phyloP scores from a whole-genome alignment of 2,797 vertebrate species.

The Pempheris klunzingeri region DNA sequence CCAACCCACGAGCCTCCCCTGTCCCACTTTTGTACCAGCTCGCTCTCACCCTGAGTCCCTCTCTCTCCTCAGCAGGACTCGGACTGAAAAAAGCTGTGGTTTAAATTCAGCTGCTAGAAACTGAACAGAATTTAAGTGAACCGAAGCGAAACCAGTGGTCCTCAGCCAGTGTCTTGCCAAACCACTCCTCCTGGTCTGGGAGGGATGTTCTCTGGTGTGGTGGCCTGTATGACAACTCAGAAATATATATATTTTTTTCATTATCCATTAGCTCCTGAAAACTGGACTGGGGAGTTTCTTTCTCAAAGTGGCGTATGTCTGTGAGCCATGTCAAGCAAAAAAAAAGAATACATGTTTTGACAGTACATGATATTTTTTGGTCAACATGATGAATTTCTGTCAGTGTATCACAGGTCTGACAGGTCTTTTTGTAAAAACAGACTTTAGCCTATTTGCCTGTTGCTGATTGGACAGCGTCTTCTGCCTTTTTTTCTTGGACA shows the following conservation, averaged over 20 bases:
- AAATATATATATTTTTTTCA: conserved; percentile 2
- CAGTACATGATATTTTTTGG: conserved; percentile 50
- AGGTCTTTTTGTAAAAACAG: conserved; percentile 55
- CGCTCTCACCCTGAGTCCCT: conserved; percentile 8
- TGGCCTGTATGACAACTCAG: conserved; percentile 32
- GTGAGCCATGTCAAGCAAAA: conserved; percentile 62
- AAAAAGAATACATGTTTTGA: conserved; percentile 43
- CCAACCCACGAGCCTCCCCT: conserved; percentile 27
- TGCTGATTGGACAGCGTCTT: conserved; percentile 69
- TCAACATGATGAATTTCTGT: conserved; percentile 52
- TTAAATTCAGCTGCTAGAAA: conserved; percentile 70
- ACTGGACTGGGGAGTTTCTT: conserved; percentile 16
- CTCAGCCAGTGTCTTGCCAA: conserved; percentile 66
- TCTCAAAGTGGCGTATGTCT: conserved; percentile 48
- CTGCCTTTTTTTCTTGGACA: conserved; percentile 68
- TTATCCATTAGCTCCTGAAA: conserved; percentile 38
- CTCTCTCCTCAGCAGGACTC: conserved; percentile 28
- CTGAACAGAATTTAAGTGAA: conserved; percentile 41
- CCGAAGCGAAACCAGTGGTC: conserved; percentile 39
- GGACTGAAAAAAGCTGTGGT: conserved; percentile 45
- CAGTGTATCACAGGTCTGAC: conserved; percentile 49
- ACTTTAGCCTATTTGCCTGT: conserved; percentile 64
- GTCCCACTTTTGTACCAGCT: conserved; percentile 57
- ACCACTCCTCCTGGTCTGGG: conserved; percentile 34
- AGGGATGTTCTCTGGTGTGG: conserved; percentile 36